phyloP scores from a whole-genome alignment of 2,888 invertebrate genomes.

The Caenorhabditis macrosperma region DNA sequence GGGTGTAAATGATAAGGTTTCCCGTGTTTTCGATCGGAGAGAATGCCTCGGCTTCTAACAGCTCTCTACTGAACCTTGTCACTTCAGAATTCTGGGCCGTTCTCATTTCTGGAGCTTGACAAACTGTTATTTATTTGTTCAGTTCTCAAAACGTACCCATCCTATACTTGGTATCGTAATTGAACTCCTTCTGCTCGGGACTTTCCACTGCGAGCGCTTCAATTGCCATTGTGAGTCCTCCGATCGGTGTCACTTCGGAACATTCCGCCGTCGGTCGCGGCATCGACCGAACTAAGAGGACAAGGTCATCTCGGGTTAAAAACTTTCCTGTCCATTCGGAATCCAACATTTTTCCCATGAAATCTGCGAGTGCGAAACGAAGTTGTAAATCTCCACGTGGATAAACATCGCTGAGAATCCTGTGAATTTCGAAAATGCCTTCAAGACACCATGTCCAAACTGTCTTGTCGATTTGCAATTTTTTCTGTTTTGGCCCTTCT shows the following conservation, averaged over 20 bases:
- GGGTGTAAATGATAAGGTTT: conserved; percentile 40
- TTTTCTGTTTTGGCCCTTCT: conserved; percentile 41
- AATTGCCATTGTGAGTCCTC: conserved; percentile 49
- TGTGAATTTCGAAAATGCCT: conserved; percentile 94
- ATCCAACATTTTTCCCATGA: conserved; percentile 42
- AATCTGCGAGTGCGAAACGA: conserved; percentile 43
- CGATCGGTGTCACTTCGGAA: conserved; percentile 12
- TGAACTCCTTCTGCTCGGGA: conserved; percentile 24
- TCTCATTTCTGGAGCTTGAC: conserved; percentile 5
- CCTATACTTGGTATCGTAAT: conserved; percentile 22
- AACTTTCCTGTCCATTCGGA: conserved; percentile 25
- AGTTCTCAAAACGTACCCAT: background rate
- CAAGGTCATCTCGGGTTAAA: conserved; percentile 13
- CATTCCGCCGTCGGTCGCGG: background rate
- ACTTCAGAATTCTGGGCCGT: conserved; percentile 32
- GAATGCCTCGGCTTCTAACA: background rate
- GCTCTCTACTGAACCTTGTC: background rate
- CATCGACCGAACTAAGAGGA: conserved; percentile 6
- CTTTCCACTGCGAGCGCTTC: conserved; percentile 42
- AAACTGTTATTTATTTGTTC: background rate
- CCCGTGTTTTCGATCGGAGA: conserved; percentile 26
- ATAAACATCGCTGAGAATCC: conserved; percentile 96
- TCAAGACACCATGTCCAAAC: conserved; percentile 97
- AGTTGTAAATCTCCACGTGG: conserved; percentile 80
- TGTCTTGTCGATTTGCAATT: conserved; percentile 86